Base-by-base conservation (phyloP, 1,140 invertebrate species). In the Akabosia matsudoensis region DNA sequence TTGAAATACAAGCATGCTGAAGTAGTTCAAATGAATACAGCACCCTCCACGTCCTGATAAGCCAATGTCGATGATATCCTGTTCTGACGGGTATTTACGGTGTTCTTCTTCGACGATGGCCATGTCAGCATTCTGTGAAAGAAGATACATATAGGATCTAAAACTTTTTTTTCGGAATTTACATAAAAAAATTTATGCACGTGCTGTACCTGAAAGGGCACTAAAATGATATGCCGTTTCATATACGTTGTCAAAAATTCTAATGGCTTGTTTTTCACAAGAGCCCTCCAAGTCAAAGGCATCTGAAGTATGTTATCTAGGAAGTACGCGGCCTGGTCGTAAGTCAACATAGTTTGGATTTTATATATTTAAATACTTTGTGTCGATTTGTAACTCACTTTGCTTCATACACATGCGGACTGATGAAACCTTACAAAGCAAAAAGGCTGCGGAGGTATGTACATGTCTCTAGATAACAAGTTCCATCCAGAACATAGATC, bases 11-110 rank as follows among this genome's bases (percentile, higher is more conserved):
- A 72, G 16, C 24, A 37, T 72, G 16, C 33, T 72, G 37, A 72
- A 72, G 30, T 45, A 72, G 24, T 72, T 72, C 37, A 72, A 72
- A 26, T 72, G 10, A 4, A 72, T 45, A 34, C 70, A 72, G 28
- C 70, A 72, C 24, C 70, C 70, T 1, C 70, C 70, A 7, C 26
- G 24, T 13, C 70, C 70, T n/a, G 70, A 7, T 22, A 72, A 51
- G 13, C 70, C 70, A 26, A 24, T 24, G 26, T 4, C 24, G n/a
- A 72, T 24, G 22, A 72, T 7, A 10, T 72, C 31, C 2, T 34
- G 1, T 72, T 72, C 70, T 4, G 33, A 45, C 4, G 70, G 70
- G 22, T n/a, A 45, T 22, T 22, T n/a, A 13, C 70, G 33, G 3
- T 72, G 16, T 7, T 22, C 33, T 22, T 34, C 10, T 3, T 72